A percentile compares a stretch with the other conserved stretches of the same genome.
Conservation (phyloP, 2,113 vertebrate species). For the Neotragus pygmaeus region DNA sequence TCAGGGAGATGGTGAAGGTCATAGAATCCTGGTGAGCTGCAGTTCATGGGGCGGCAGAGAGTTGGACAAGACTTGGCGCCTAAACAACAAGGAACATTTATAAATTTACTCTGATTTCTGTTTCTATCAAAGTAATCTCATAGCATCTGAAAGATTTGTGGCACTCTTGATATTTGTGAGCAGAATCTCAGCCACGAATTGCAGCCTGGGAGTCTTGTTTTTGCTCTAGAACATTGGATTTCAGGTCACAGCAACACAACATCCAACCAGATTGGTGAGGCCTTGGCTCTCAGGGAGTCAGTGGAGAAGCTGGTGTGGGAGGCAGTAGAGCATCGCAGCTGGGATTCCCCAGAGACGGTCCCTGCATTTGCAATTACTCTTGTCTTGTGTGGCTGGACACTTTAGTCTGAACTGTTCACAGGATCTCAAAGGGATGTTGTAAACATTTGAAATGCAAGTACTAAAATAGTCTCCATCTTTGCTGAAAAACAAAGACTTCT, state of each 20-base stretch:
- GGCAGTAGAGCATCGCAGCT: rapidly evolving
- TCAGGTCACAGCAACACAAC: not conserved
- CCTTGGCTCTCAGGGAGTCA: not conserved
- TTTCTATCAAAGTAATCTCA: not conserved
- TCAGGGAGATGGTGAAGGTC: not conserved
- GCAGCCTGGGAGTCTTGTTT: not conserved
- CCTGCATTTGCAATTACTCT: not conserved
- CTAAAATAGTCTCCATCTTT: not conserved
- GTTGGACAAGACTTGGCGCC: not conserved
- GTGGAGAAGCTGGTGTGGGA: not conserved
- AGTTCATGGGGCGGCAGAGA: not conserved
- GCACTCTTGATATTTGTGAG: not conserved
- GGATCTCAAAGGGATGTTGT: not conserved
- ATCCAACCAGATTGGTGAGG: not conserved
- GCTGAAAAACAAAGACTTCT: not conserved
- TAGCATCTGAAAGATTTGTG: not conserved
- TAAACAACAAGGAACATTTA: not conserved
- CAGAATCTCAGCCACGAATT: not conserved
- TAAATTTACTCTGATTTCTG: not conserved
- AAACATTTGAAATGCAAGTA: not conserved
- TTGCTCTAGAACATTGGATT: not conserved
- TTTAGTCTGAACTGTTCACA: not conserved
- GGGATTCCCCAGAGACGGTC: not conserved
- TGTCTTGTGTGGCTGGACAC: no score
- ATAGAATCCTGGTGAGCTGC: not conserved